Base-by-base conservation (phyloP, 2,797 vertebrate genomes). In the Crypturellus tataupa region DNA sequence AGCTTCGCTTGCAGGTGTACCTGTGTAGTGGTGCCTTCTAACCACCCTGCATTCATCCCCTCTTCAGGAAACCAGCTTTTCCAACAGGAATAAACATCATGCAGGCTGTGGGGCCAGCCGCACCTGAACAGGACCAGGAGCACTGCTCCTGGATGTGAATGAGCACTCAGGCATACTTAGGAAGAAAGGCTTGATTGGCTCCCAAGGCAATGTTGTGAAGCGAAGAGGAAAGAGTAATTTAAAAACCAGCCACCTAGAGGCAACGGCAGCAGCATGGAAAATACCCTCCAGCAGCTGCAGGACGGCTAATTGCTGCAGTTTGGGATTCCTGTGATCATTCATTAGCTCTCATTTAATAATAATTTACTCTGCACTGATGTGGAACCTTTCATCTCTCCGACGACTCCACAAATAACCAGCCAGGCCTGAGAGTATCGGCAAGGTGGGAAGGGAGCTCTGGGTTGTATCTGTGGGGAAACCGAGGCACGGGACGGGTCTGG, bases 221-320 rank as follows among this genome's bases (percentile, higher is more conserved):
- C 0, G 0, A 78, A 23, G 53, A 91, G 24, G 53, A 85, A 93
- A 83, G 76, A 87, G 33, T 65, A 83, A 85, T 90, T 93, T 94
- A 80, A 89, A 95, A 89, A 89, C 47, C 69, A 95, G 60, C 53
- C 69, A 87, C 77, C 82, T 68, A 53, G 65, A 89, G 72, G 92
- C 80, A 93, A 44, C 62, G 10, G 56, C 63, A 73, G 53, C 85
- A 87, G 51, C 56, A 67, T 44, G 47, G 69, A 71, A 73, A 85
- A 91, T 37, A 63, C 20, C 64, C 53, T 70, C 47, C 63, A 69
- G 81, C 55, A 90, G 70, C 37, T 86, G 46, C 39, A 65, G 76
- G 76, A 39, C 58, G 81, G 67, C 46, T 94, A 76, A 95, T 87
- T 95, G 87, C 68, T 96, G 27, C 56, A 82, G 69, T 93, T 83